Evolutionary conservation across 1,140 invertebrate species (phyloP), one percentile per base, ranked within the genome.

Genomic region (Oncopeltus fasciatus): DNA sequence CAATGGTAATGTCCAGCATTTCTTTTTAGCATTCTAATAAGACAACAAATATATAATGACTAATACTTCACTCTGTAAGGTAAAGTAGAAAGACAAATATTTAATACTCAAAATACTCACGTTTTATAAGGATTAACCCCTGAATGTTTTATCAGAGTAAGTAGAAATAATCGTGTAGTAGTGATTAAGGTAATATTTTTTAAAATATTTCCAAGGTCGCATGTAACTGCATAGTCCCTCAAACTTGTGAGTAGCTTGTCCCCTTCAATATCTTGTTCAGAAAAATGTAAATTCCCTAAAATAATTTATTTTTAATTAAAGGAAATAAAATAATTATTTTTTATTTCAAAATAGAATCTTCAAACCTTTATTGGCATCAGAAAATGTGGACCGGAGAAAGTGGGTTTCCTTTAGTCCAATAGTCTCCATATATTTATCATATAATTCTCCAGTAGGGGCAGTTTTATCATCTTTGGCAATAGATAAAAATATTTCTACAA

Each of bases 141-240:
- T 18, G 76, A 76, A 59, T 82, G 79, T 67, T 78, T 80, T 3
- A 83, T 66, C 16, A 80, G 67, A 9, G 75, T 74, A n/a, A 79
- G 73, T 24, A 83, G 67, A 61, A 79, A 72, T 60, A 79, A 74
- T 59, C 77, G 69, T 2, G 77, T 73, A 9, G 80, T 73, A 14
- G 70, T 70, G 31, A 81, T 78, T 33, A 81, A 65, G 21, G 78
- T 65, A 16, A 69, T 69, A 44, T 77, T 75, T 62, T 78, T 74
- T 28, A 65, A 59, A 28, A 65, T 49, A 62, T 61, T 62, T 38
- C 43, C 60, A 14, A 65, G 46, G 28, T 65, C 64, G 18, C 20
- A 43, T 20, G 59, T 38, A 26, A 53, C 1, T 4, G 64, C 44
- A 33, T 65, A 65, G 14, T 65, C 64, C 27, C 60, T 57, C 29